Conservation (phyloP, 2,113 vertebrate species). For the Micromys minutus region DNA sequence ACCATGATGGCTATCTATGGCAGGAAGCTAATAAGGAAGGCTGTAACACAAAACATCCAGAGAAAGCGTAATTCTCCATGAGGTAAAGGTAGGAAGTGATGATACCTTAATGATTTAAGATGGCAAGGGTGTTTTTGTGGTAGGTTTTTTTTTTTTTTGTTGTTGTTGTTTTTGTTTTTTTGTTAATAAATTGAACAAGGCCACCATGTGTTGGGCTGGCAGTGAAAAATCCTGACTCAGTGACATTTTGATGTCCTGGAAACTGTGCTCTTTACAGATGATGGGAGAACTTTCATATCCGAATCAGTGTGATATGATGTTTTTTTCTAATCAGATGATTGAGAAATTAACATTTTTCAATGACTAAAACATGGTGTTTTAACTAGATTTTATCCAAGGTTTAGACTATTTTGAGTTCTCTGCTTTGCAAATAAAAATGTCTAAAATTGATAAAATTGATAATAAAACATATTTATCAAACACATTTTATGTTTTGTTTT, state of each 20-base stretch:
- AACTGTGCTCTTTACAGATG: constrained; percentile 18
- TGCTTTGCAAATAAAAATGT: background rate
- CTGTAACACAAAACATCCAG: background rate
- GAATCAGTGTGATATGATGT: background rate
- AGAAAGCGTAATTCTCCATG: background rate
- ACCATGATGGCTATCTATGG: background rate
- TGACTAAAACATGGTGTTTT: background rate
- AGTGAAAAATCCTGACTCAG: background rate
- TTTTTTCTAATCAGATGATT: background rate
- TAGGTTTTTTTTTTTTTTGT: too few species aligned
- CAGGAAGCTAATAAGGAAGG: background rate
- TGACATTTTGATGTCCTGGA: background rate
- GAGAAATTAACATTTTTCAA: background rate
- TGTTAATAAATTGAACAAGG: constrained; percentile 46
- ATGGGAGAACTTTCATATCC: background rate
- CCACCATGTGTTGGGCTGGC: background rate
- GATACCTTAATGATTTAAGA: background rate
- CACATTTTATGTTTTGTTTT: background rate
- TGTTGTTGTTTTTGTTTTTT: too few species aligned
- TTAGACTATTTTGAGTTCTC: background rate
- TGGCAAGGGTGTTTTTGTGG: background rate
- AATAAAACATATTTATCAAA: background rate
- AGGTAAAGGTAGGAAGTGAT: background rate
- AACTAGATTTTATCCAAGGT: background rate
- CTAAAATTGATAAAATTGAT: background rate